phyloP scores from a whole-genome alignment of 2,888 invertebrate species.

The Tachina grossa region DNA sequence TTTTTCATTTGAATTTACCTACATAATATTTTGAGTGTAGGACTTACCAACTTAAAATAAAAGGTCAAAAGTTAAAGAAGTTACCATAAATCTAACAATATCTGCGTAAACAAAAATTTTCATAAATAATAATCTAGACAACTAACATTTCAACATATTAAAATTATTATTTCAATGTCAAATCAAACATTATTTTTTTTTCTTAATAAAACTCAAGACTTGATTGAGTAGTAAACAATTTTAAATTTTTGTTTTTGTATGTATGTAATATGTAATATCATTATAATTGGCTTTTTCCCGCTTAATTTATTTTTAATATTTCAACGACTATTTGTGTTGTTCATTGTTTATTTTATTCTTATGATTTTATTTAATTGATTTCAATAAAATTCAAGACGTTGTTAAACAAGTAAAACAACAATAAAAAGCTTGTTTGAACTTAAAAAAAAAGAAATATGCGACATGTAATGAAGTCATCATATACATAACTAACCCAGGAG shows the following conservation, averaged over 20 bases:
- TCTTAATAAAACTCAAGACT: background rate
- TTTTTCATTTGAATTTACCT: too few species aligned
- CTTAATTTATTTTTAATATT: slow-evolving; percentile 44
- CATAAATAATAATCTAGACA: background rate
- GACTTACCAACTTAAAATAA: background rate
- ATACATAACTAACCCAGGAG: slow-evolving; percentile 4
- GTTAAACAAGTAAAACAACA: slow-evolving; percentile 26
- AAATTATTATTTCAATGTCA: slow-evolving; percentile 12
- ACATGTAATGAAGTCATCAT: slow-evolving; percentile 22
- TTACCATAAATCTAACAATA: background rate
- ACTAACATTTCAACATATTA: background rate
- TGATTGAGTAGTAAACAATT: background rate
- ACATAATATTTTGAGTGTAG: too few species aligned
- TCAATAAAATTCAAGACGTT: slow-evolving; percentile 35
- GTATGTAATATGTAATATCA: background rate
- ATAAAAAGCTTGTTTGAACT: slow-evolving; percentile 46
- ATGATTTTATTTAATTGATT: slow-evolving; percentile 64
- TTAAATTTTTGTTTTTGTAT: background rate
- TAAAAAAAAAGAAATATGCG: slow-evolving; percentile 9
- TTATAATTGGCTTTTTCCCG: slow-evolving; percentile 27
- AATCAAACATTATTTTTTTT: background rate
- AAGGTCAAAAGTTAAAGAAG: background rate
- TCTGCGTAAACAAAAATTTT: background rate
- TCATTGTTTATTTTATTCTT: slow-evolving; percentile 30
- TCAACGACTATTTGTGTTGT: slow-evolving; percentile 1